These are phyloP conservation scores for Pluvianellus socialis DNA, from an alignment of 2,113 vertebrate species.

Conservation along the genomic window DNA sequence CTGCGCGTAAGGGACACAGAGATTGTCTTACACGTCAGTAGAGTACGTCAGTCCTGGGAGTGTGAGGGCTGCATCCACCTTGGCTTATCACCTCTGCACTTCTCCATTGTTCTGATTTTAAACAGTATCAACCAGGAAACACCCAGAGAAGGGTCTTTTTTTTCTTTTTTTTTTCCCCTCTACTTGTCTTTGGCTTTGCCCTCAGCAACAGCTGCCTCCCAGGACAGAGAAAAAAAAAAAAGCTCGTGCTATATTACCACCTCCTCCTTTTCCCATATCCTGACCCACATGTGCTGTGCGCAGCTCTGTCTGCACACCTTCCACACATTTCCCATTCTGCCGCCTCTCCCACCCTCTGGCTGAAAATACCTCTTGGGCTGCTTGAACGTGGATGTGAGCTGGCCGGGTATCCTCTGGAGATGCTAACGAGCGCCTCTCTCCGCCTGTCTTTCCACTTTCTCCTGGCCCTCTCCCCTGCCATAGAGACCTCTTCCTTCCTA, in stretches of 20 bases:
- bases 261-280: background rate
- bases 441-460: background rate
- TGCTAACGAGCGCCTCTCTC: background rate
- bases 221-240: background rate
- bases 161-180: too few species aligned
- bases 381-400: background rate
- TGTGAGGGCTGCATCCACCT: background rate
- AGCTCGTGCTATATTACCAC: background rate
- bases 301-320: background rate
- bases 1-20: background rate
- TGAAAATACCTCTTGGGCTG: background rate
- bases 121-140: background rate
- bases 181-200: background rate
- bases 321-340: background rate
- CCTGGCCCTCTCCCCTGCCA: background rate
- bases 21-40: background rate
- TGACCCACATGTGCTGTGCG: fast-evolving
- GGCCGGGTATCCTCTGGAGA: background rate
- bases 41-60: background rate
- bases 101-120: background rate
- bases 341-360: background rate
- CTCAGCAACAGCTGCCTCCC: background rate
- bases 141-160: background rate
- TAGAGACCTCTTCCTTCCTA: background rate
- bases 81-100: background rate